A percentile compares a stretch with the other conserved stretches of the same genome.
These are phyloP conservation scores for Tragelaphus buxtoni DNA, from an alignment of 2,113 vertebrate genomes.

Conservation along the genomic window DNA sequence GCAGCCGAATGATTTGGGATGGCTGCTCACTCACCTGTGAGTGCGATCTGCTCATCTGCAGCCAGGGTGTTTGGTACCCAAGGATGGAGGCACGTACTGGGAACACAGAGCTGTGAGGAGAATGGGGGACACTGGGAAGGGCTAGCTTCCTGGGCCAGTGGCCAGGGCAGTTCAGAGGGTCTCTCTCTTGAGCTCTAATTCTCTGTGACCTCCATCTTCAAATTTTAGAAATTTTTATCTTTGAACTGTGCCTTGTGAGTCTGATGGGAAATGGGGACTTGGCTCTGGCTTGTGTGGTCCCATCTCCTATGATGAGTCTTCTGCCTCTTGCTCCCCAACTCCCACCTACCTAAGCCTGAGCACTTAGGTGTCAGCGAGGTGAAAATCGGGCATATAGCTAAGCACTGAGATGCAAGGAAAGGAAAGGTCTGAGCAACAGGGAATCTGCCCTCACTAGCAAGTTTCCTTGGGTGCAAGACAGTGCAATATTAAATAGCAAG, in stretches of 20 bases:
- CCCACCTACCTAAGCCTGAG: not conserved
- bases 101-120: not conserved
- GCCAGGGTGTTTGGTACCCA: not conserved
- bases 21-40: not conserved
- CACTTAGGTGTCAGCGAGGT: accelerated
- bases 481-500: not conserved
- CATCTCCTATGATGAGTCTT: not conserved
- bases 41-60: not conserved
- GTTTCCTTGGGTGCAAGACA: not conserved
- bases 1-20: not conserved
- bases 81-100: accelerated
- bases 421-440: not conserved
- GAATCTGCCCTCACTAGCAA: not conserved
- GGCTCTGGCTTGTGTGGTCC: not conserved
- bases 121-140: not conserved
- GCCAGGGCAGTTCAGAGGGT: not conserved
- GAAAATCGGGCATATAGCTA: too few species aligned
- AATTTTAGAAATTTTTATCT: not conserved
- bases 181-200: not conserved
- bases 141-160: not conserved
- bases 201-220: not conserved
- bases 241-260: not conserved
- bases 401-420: not conserved
- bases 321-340: not conserved
- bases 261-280: not conserved